Evolutionary conservation across 2,113 vertebrate species (phyloP).

Genomic region (Psilopsiagon aymara): DNA sequence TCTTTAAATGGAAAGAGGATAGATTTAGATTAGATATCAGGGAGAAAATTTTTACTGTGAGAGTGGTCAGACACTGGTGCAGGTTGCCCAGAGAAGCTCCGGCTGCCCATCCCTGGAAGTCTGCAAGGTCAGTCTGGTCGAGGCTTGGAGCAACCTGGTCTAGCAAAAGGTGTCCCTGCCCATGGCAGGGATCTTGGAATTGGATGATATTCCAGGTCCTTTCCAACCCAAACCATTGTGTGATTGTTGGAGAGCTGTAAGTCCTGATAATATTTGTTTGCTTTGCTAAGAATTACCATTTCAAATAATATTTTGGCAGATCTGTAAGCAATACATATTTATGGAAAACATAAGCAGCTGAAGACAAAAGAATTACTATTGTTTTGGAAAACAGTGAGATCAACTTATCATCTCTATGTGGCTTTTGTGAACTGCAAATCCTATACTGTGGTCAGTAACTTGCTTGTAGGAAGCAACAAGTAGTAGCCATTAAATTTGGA

Average conservation of each 20-base stretch:
- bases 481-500: neutral
- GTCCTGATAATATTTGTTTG: neutral
- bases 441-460: neutral
- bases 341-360: neutral
- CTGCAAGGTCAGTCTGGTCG: neutral
- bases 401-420: neutral
- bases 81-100: neutral
- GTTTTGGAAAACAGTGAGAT: neutral
- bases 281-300: neutral
- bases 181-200: neutral
- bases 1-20: neutral
- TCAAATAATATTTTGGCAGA: neutral
- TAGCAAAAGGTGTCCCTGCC: neutral
- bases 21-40: neutral
- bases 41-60: neutral
- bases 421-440: neutral
- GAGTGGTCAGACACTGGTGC: neutral
- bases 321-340: neutral
- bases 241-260: neutral
- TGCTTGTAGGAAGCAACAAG: neutral
- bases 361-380: neutral
- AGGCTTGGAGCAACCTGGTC: neutral
- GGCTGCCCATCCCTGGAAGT: neutral
- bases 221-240: neutral
- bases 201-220: neutral